Percentiles rank a stretch among this genome's conserved stretches.
phyloP scores from a whole-genome alignment of 1,140 invertebrate genomes.

The Bombus picipes region DNA sequence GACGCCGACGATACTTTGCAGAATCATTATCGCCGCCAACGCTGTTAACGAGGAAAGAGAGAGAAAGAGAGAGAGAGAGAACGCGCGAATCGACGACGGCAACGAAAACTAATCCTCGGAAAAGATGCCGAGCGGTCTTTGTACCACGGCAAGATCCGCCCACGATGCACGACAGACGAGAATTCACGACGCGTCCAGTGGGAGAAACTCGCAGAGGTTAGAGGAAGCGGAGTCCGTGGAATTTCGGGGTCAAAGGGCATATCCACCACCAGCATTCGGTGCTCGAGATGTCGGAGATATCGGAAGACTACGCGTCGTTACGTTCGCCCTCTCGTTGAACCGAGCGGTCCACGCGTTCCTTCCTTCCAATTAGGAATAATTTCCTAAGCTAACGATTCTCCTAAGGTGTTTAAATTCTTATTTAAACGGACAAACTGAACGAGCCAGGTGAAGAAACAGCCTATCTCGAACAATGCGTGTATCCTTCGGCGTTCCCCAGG shows the following conservation, averaged over 20 bases:
- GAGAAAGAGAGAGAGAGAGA: no score
- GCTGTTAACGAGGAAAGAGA: no score
- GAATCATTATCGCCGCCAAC: no score
- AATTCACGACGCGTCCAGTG: slow-evolving; percentile 48
- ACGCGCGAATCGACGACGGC: no score
- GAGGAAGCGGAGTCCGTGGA: slow-evolving; percentile 47
- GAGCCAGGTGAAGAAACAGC: no score
- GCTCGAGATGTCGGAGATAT: slow-evolving; percentile 37
- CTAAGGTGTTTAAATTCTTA: no score
- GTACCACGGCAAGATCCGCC: slow-evolving; percentile 24
- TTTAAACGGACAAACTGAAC: no score
- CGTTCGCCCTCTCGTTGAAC: not conserved
- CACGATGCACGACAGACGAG: slow-evolving; percentile 31
- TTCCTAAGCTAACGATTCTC: no score
- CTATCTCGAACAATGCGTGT: no score
- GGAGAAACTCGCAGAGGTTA: slow-evolving; percentile 39
- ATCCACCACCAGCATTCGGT: slow-evolving; percentile 7
- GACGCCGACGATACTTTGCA: no score
- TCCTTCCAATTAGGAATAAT: slow-evolving; percentile 31
- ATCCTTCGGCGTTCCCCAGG: no score
- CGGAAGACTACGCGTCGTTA: not conserved
- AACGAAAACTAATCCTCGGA: not conserved
- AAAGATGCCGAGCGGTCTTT: not conserved
- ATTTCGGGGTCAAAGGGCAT: slow-evolving; percentile 48
- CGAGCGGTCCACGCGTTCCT: not conserved